These are phyloP conservation scores for Sycobia sp. DNA, from an alignment of 1,140 invertebrate genomes.

Conservation along the genomic window DNA sequence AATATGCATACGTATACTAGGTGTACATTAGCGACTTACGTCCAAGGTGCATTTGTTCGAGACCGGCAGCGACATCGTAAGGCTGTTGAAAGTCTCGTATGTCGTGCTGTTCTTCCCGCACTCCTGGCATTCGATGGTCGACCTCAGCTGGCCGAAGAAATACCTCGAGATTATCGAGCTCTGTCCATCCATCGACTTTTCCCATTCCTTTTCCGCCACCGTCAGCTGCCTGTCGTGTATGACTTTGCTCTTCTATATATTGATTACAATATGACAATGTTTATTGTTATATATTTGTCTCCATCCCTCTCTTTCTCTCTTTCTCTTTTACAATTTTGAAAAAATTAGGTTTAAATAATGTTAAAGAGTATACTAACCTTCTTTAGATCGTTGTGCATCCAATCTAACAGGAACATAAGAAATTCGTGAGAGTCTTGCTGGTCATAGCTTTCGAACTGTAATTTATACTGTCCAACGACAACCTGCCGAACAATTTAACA, in stretches of 20 bases:
- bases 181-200: constrained; percentile 73
- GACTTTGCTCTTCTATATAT: constrained; percentile 43
- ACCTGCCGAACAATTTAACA: too few relatives aligned
- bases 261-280: too few relatives aligned
- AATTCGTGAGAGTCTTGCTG: constrained; percentile 98
- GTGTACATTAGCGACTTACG: constrained; percentile 67
- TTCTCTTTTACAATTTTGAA: constrained; percentile 19
- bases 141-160: constrained; percentile 89
- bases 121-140: constrained; percentile 76
- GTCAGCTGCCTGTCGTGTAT: constrained; percentile 39
- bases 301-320: too few relatives aligned
- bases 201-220: constrained; percentile 73
- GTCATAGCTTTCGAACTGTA: constrained; percentile 80
- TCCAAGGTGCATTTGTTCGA: constrained; percentile 70
- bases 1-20: too few relatives aligned
- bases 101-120: constrained; percentile 81
- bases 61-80: constrained; percentile 81
- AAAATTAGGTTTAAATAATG: constrained; percentile 2
- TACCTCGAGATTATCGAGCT: constrained; percentile 80
- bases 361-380: constrained; percentile 61
- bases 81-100: constrained; percentile 88
- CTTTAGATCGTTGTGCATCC: constrained; percentile 88
- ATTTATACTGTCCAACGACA: constrained; percentile 74
- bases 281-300: too few relatives aligned
- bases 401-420: constrained; percentile 86